Evolutionary conservation across 2,113 vertebrate species (phyloP).

Genomic region (western clawed frog (Xenopus tropicalis)): UCB_Xtro_10.0 CM004443.2:173431501-173432000

Average conservation of each 20-base stretch:
- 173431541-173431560: no score
- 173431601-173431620: no score
- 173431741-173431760: slow-evolving; percentile 17
- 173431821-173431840: slow-evolving; percentile 2
- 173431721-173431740: not conserved
- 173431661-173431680: no score
- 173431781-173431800: slow-evolving; percentile 21
- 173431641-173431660: no score
- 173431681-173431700: no score
- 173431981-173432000: no score
- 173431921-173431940: not conserved
- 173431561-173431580: no score
- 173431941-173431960: not conserved
- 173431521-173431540: no score
- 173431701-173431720: no score
- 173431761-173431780: slow-evolving; percentile 11
- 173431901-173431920: not conserved
- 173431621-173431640: no score
- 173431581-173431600: no score
- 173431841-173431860: slow-evolving; percentile 13
- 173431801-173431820: not conserved
- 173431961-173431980: not conserved
- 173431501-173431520: no score
- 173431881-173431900: not conserved
- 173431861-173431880: not conserved